Evolutionary conservation across 2,113 vertebrate genomes (phyloP), one percentile per base, ranked within the genome.

Genomic region (Reinhardtius hippoglossoides): DNA sequence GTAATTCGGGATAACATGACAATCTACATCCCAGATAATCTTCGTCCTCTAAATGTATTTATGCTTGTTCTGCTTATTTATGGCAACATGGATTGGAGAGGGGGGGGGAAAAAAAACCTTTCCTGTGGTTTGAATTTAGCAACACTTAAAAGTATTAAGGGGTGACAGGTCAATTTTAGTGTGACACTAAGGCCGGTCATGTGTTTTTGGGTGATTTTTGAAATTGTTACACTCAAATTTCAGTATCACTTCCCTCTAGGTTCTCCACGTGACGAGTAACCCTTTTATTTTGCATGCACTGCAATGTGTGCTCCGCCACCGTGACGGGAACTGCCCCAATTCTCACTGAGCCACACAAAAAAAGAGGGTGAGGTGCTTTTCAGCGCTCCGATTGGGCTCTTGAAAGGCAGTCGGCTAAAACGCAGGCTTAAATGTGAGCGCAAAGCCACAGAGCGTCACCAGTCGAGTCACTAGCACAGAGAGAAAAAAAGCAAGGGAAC

Each of bases 21-120:
- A 76, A 71, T 90, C 84, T 86, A 84, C 86, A 89, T 90, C 81
- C 78, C 74, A 85, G 87, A 92, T 93, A 88, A 92, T 93, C 90
- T 87, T 83, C 85, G 79, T 87, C 54, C 70, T 82, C 77, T 84
- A 82, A 81, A 91, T 90, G 82, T 91, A 91, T 91, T 89, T 91
- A 90, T 84, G 66, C 73, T 37, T 58, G 60, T 81, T 85, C 67
- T 67, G 80, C 62, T 87, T 92, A 91, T 90, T 91, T 90, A 89
- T 80, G 79, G 60, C 12, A 69, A 66, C 24, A 50, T 56, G 67
- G 80, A 67, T 65, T 68, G 44, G 5, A 15, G 18, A n/a, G 50
- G 50, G 20, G 4, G 31, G n/a, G n/a, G 48, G 23, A 23, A 23
- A 23, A 23, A n/a, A 48, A 24, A 26, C 37, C 23, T 59, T 31